Evolutionary conservation across 2,888 invertebrate species (phyloP), one percentile per base, ranked within the genome.

Genomic region (Sphinx pinastri): DNA sequence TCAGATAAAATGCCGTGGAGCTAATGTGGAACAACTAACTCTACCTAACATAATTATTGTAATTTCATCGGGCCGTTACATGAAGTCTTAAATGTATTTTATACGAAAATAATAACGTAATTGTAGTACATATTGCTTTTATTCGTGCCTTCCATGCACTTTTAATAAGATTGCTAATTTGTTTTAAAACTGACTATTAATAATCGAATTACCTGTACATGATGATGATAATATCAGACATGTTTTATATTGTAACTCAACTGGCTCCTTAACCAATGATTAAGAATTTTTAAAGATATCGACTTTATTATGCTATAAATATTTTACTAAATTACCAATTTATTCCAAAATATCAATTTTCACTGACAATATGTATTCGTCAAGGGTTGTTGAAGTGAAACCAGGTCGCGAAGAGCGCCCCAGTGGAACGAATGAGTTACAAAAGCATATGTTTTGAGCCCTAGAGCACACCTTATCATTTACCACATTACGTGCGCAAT

Each of bases 371-470:
- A 38, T 5, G 38, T n/a, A 74, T 76, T 77, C 81, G 80, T 81
- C 75, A 78, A 82, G 83, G 84, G 83, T 80, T 79, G 79, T 80
- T 81, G 83, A 80, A 80, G 79, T 79, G 82, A 83, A 79, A 77
- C 77, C 69, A 75, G 71, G 71, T 70, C 59, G 71, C 49, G 55
- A 73, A 78, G 80, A 76, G 81, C 81, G 81, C 81, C 79, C 84
- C 83, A 80, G 84, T 88, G 91, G 89, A 90, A 92, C 92, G 89
- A 92, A 91, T 88, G 90, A 88, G 92, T 86, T 85, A 86, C 87
- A 89, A 91, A 88, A 92, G 89, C 94, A 94, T 93, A 92, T 94
- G 93, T 94, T 94, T 92, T 89, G 91, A 89, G 88, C 84, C 84
- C 88, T 89, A 87, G 89, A 84, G 85, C 88, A 87, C 86, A 93